Base-by-base conservation (phyloP, 2,888 invertebrate species). In the Adelognathus sp. region DNA sequence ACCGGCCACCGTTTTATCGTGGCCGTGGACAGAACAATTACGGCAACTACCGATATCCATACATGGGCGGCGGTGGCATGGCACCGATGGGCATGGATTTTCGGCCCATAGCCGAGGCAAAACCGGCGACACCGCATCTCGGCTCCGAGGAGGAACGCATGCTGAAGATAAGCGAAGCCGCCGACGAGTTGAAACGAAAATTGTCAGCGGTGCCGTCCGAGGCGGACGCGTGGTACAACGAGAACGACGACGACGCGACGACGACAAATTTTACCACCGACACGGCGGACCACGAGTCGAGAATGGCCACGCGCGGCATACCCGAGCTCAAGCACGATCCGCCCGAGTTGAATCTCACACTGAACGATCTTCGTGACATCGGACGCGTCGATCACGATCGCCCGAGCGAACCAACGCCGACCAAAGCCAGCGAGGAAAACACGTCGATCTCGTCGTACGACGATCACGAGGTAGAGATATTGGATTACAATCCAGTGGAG, bases 71-170 rank as follows among this genome's bases (percentile, higher is more conserved):
- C n/a, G n/a, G n/a, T 5, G 24, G 24, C 50, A 50, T 50, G 50
- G 21, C 11, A 1, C 21, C 50, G 5, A 21, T 24, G 9, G n/a
- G 1, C 21, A 11, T 50, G 2, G 29, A 29, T 14, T 52, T 14
- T n/a, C n/a, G 69, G 27, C 33, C 66, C 9, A 31, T 27, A 1
- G 31, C 33, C 9, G 64, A 63, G 4, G 14, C 60, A 6, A 67
- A 58, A 16, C 87, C 88, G 6, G 56, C 86, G 9, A 58, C 76
- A 11, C 79, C 80, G n/a, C 80, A 76, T 18, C 85, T 84, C n/a
- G 91, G 91, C 2, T 90, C 91, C 0, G 90, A 90, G 56, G 90
- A 90, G 54, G 91, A 91, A 73, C 86, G 90, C 0, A 84, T 86
- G 18, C 86, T 86, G 24, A 90, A 89, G 39, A 90, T 91, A 70